Conservation (phyloP, 2,113 vertebrate genomes). For the Agelaius tricolor region DNA sequence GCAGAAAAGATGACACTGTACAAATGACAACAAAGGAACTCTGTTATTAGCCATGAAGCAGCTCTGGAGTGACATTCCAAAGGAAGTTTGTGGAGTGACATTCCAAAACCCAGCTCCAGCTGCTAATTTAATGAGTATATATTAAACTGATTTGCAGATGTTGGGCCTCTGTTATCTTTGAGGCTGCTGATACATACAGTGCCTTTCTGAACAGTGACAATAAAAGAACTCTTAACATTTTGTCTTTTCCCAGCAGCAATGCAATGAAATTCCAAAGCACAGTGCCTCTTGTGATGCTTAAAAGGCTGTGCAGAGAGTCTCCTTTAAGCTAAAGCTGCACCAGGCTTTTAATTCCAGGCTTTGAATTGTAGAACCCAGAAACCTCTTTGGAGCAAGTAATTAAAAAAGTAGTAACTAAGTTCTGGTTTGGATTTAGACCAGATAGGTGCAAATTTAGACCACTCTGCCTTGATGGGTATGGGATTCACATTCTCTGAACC, state of each 20-base stretch:
- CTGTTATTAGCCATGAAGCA: not conserved
- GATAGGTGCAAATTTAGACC: not conserved
- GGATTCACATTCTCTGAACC: no score
- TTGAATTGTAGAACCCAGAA: not conserved
- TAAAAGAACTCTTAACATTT: not conserved
- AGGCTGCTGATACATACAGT: not conserved
- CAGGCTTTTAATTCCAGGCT: not conserved
- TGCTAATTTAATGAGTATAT: not conserved
- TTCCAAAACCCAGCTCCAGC: not conserved
- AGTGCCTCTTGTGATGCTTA: fast-evolving
- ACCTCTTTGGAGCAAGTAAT: not conserved
- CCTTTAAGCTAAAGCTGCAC: not conserved
- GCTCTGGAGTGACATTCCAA: not conserved
- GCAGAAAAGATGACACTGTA: not conserved
- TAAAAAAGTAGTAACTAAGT: not conserved
- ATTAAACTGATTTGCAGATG: not conserved
- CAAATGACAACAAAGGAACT: not conserved
- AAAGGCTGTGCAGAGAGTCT: not conserved
- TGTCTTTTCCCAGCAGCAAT: not conserved
- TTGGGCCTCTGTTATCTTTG: not conserved
- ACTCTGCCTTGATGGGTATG: not conserved
- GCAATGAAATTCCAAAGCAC: not conserved
- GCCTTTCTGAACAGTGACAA: not conserved
- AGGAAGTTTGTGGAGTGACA: not conserved
- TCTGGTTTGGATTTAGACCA: not conserved